Percentiles rank a stretch among this genome's conserved stretches.
Conservation (phyloP, 2,888 invertebrate genomes). For the Nymphalis c-album region DNA sequence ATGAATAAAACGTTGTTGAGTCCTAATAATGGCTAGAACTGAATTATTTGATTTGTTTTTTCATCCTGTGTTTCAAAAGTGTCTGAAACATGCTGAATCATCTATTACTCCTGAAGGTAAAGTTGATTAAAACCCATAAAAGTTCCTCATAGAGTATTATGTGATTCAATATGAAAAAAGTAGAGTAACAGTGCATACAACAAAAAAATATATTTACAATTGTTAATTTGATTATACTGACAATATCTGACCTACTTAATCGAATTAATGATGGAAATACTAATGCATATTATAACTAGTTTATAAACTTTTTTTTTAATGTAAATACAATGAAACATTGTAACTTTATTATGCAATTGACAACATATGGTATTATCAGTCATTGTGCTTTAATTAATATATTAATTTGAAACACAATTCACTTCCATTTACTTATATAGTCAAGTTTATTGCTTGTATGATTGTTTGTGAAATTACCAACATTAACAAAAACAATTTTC, state of each 20-base stretch:
- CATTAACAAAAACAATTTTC: neutral
- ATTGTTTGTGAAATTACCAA: too few relatives aligned
- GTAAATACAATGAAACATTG: neutral
- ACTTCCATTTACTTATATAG: too few relatives aligned
- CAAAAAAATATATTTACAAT: too few relatives aligned
- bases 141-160: too few relatives aligned
- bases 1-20: constrained; percentile 55
- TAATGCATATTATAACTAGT: neutral
- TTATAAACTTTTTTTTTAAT: constrained; percentile 24
- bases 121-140: too few relatives aligned
- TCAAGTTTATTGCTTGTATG: too few relatives aligned
- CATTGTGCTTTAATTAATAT: too few relatives aligned
- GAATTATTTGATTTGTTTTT: constrained; percentile 80
- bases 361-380: too few relatives aligned
- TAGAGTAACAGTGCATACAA: neutral
- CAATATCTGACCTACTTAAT: neutral
- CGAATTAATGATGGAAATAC: neutral
- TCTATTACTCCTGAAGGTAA: constrained; percentile 68
- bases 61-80: constrained; percentile 80
- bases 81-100: constrained; percentile 76
- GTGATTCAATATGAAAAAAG: too few relatives aligned
- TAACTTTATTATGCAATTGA: too few relatives aligned
- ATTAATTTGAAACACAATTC: too few relatives aligned
- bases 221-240: neutral
- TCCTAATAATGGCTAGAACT: constrained; percentile 72